Evolutionary conservation across 2,888 invertebrate species (phyloP).

Genomic region (Chloroclystis v-ata): DNA sequence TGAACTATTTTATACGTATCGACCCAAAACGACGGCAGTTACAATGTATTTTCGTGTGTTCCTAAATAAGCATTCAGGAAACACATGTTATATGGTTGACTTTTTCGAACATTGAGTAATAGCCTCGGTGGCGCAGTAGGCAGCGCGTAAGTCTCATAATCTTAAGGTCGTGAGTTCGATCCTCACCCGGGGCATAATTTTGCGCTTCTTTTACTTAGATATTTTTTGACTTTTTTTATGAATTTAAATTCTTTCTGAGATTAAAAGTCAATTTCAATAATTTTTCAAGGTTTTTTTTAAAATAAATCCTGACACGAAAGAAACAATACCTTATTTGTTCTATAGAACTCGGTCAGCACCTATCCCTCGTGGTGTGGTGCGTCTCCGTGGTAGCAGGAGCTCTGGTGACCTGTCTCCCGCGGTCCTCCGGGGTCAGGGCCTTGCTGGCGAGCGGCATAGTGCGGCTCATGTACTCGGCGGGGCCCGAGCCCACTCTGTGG

Average conservation of each 20-base stretch:
- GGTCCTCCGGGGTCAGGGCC: constrained; percentile 87
- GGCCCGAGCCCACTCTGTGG: constrained; percentile 94
- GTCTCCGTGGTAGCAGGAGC: constrained; percentile 85
- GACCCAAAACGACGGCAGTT: too few species aligned
- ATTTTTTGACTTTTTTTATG: too few species aligned
- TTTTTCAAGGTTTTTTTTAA: too few species aligned
- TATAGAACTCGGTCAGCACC: constrained; percentile 87
- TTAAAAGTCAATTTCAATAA: too few species aligned
- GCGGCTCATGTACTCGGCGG: constrained; percentile 92
- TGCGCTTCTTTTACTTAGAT: constrained; percentile 56
- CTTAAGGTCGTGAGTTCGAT: constrained; percentile 97
- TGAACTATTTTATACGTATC: too few species aligned
- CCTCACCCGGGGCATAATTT: constrained; percentile 93
- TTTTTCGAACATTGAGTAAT: not conserved
- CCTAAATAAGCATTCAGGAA: not conserved
- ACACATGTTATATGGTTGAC: not conserved
- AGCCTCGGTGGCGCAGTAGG: constrained; percentile 53
- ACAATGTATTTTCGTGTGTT: too few species aligned
- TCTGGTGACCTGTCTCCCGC: constrained; percentile 86
- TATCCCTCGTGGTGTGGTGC: constrained; percentile 92
- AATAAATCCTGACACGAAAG: too few species aligned
- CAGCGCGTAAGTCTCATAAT: constrained; percentile 93
- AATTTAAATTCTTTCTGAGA: too few species aligned
- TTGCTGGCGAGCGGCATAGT: constrained; percentile 89
- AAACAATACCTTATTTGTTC: too few species aligned